Base-by-base conservation (phyloP, 2,797 vertebrate species). In the Eptatretus atami region DNA sequence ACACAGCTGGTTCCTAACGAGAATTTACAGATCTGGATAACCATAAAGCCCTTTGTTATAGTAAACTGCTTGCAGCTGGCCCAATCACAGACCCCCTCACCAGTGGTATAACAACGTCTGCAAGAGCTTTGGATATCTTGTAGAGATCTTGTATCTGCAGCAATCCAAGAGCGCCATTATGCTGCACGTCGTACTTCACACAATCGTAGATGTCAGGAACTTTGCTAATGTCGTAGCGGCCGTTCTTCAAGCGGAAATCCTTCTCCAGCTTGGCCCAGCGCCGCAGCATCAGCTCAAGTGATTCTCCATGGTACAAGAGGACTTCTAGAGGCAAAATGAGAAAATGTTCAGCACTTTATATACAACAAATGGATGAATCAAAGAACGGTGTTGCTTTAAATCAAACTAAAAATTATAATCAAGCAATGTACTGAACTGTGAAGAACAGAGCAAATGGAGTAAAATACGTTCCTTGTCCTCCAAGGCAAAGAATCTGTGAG, bases 181-280 rank as follows among this genome's bases (percentile, higher is more conserved):
- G 92, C 68, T 93, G 88, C 1, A 85, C 81, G 3, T 98, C 92
- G 3, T 98, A 98, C 69, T 98, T 96, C 70, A 95, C 81, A 54
- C 88, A 98, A 77, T 98, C 92, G 1, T 98, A 98, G 69, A 98
- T 94, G 69, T 98, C 92, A 0, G 92, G 92, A 68, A 98, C 83
- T 73, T 98, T 96, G 72, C 88, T 98, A 74, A 98, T 96, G 73
- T 98, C 88, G 0, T 88, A 98, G 60, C 92, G 86, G 15, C 84
- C 83, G 0, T 75, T 93, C 75, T 92, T 96, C 80, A 94, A 83
- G 66, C 78, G 79, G 70, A 98, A 98, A 71, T 98, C 92, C 60
- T 78, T 75, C 73, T 98, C 85, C 53, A 98, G 78, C 70, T 98
- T 98, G 68, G 80, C 83, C 92, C 92, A 98, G 69, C 92, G 84